Conservation (phyloP, 2,888 invertebrate species). For the Galerucella calmariensis region DNA sequence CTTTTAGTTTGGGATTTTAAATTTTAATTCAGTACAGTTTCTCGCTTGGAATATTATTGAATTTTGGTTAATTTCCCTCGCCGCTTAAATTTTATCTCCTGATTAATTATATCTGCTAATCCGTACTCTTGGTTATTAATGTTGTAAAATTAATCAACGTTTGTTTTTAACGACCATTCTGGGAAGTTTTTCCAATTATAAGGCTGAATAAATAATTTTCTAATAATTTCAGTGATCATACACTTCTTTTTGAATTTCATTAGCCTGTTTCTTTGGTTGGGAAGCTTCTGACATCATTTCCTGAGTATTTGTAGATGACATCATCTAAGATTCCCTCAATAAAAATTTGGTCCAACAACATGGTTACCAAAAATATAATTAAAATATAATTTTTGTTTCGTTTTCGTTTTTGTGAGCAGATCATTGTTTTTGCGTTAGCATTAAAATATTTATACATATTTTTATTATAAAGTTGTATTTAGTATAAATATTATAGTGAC, state of each 20-base stretch:
- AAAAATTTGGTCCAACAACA: no score
- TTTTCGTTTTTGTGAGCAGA: no score
- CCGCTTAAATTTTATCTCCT: background rate
- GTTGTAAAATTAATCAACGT: background rate
- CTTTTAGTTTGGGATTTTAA: background rate
- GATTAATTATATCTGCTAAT: background rate
- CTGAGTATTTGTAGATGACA: no score
- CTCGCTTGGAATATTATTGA: background rate
- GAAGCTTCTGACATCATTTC: no score
- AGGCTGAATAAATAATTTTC: background rate
- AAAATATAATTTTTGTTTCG: no score
- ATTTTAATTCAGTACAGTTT: background rate
- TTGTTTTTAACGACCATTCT: background rate
- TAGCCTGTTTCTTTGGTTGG: no score
- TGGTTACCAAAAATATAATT: background rate
- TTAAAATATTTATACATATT: no score
- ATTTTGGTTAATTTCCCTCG: background rate
- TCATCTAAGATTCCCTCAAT: no score
- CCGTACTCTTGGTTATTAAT: background rate
- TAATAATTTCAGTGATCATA: background rate
- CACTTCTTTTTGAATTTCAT: no score
- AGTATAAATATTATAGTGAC: no score
- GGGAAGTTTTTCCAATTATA: background rate
- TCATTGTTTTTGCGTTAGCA: no score
- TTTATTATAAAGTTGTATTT: no score